Conservation (phyloP, 1,140 invertebrate species). For the Acarapis woodi region DNA sequence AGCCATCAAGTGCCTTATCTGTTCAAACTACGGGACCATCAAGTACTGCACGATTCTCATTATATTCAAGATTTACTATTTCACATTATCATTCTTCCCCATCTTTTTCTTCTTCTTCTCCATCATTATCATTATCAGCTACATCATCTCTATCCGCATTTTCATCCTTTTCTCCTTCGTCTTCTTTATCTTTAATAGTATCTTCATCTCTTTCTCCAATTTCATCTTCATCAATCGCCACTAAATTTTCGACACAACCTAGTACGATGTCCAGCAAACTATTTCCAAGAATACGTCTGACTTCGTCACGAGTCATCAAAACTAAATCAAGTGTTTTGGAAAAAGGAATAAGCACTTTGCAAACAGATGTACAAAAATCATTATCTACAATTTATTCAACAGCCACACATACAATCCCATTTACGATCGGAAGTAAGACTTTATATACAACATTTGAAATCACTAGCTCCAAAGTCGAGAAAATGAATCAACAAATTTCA, state of each 20-base stretch:
- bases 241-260: slow-evolving; percentile 1
- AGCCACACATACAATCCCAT: slow-evolving; percentile 13
- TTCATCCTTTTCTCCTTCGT: not conserved
- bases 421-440: slow-evolving; percentile 10
- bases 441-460: slow-evolving; percentile 12
- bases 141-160: not conserved
- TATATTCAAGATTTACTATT: too few relatives aligned
- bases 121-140: not conserved
- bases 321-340: slow-evolving; percentile 8
- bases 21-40: too few relatives aligned
- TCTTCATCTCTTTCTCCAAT: not conserved
- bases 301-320: slow-evolving; percentile 1
- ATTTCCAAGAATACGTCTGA: not conserved
- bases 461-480: slow-evolving; percentile 13
- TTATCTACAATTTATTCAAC: not conserved
- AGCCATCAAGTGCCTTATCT: too few relatives aligned
- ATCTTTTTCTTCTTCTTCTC: not conserved
- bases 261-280: not conserved
- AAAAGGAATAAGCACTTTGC: slow-evolving; percentile 11
- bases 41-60: too few relatives aligned
- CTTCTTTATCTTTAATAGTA: not conserved
- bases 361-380: slow-evolving; percentile 6
- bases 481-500: not conserved
- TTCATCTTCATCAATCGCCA: not conserved
- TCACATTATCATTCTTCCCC: not conserved